phyloP scores from a whole-genome alignment of 2,797 vertebrate genomes.

The Ctenochaetus hawaiiensis region DNA sequence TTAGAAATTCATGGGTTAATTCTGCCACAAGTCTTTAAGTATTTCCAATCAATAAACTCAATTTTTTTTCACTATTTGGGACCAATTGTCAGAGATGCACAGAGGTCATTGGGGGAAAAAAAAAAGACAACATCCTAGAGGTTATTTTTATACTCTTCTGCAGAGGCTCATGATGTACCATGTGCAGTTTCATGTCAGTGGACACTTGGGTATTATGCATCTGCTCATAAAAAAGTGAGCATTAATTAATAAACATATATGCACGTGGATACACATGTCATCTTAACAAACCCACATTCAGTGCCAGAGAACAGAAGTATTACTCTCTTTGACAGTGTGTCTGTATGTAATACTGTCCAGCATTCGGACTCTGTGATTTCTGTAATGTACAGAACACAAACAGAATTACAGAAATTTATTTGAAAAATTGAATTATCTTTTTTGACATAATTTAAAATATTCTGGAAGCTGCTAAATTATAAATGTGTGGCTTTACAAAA shows the following conservation, averaged over 20 bases:
- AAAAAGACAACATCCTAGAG: background rate
- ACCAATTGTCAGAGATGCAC: background rate
- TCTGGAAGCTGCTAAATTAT: too few species aligned
- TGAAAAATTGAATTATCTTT: too few species aligned
- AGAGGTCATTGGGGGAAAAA: background rate
- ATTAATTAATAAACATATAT: conserved; percentile 48
- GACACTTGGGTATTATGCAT: conserved; percentile 43
- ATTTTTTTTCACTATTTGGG: background rate
- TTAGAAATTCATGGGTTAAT: background rate
- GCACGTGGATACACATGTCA: conserved; percentile 1
- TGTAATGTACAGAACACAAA: too few species aligned
- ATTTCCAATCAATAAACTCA: background rate
- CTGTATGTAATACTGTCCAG: conserved; percentile 49
- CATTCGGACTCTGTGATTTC: background rate
- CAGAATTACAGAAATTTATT: too few species aligned
- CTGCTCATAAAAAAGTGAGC: conserved; percentile 26
- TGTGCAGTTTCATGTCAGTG: conserved; percentile 39
- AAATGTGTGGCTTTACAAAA: too few species aligned
- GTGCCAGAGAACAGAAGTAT: conserved; percentile 21
- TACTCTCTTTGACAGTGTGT: conserved; percentile 55
- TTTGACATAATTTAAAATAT: too few species aligned
- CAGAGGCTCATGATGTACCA: background rate
- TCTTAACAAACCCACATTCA: conserved; percentile 22
- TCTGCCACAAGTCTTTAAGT: background rate
- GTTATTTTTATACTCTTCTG: conserved; percentile 7